phyloP scores from a whole-genome alignment of 2,113 vertebrate genomes.

The Harpagus bidentatus region DNA sequence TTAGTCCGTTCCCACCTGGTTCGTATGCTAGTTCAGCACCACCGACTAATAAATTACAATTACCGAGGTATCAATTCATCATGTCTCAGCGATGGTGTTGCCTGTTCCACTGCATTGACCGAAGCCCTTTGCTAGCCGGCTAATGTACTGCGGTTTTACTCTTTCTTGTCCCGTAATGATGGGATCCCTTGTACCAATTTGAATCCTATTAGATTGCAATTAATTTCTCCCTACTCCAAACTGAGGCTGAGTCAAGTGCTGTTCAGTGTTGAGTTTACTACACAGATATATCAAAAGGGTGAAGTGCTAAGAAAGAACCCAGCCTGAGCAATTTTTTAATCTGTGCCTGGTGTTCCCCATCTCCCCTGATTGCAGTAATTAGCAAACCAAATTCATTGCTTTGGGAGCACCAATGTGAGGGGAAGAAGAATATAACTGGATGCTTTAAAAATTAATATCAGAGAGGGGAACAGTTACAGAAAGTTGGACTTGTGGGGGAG shows the following conservation, averaged over 20 bases:
- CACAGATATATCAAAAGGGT: background rate
- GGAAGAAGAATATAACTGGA: background rate
- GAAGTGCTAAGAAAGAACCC: background rate
- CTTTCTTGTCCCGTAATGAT: constrained; percentile 53
- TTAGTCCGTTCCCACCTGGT: background rate
- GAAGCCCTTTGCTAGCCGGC: constrained; percentile 10
- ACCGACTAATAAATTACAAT: constrained; percentile 29
- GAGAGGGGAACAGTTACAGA: background rate
- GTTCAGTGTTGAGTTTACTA: background rate
- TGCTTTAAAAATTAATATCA: background rate
- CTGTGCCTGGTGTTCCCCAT: constrained; percentile 7
- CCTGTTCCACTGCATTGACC: constrained; percentile 59
- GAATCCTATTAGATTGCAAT: constrained; percentile 65
- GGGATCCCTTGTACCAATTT: constrained; percentile 67
- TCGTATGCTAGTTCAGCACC: background rate
- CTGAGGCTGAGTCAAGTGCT: constrained; percentile 37
- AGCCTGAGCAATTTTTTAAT: constrained; percentile 22
- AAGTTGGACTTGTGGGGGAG: background rate
- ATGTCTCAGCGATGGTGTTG: constrained; percentile 15
- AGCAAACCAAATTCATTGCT: constrained; percentile 46
- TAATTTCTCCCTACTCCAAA: constrained; percentile 54
- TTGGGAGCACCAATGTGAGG: background rate
- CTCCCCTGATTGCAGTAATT: constrained; percentile 21
- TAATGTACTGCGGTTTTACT: constrained; percentile 42
- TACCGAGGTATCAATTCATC: constrained; percentile 57